Conservation (phyloP, 2,113 vertebrate species). For the Ceyx cyanopectus region DNA sequence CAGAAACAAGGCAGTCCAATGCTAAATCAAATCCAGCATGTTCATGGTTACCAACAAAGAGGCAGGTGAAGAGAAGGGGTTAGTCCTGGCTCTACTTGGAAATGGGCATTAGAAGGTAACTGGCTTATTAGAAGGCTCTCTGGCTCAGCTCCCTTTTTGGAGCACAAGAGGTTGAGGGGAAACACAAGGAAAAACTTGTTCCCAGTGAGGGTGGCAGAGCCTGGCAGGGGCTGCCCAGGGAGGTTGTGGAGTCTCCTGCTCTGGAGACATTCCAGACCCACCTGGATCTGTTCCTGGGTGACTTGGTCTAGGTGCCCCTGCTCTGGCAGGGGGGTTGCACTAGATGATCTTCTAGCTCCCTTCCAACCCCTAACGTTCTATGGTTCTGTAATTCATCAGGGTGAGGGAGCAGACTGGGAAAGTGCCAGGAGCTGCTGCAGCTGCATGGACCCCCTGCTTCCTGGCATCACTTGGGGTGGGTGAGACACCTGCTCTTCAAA, state of each 20-base stretch:
- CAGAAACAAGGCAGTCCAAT: not conserved
- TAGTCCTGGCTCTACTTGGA: not conserved
- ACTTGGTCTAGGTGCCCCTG: too few relatives aligned
- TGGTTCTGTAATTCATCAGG: too few relatives aligned
- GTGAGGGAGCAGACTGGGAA: not conserved
- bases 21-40: fast-evolving
- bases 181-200: too few relatives aligned
- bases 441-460: fast-evolving
- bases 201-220: too few relatives aligned
- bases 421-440: fast-evolving
- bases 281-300: too few relatives aligned
- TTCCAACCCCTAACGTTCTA: too few relatives aligned
- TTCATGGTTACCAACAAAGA: not conserved
- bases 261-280: too few relatives aligned
- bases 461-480: fast-evolving
- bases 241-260: too few relatives aligned
- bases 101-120: not conserved
- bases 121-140: not conserved
- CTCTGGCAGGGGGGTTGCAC: too few relatives aligned
- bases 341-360: too few relatives aligned
- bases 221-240: too few relatives aligned
- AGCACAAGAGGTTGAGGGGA: too few relatives aligned
- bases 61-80: not conserved
- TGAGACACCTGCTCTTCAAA: not conserved
- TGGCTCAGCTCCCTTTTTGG: not conserved